These are phyloP conservation scores for Paedocypris sp. DNA, from an alignment of 2,113 vertebrate genomes.

Conservation along the genomic window DNA sequence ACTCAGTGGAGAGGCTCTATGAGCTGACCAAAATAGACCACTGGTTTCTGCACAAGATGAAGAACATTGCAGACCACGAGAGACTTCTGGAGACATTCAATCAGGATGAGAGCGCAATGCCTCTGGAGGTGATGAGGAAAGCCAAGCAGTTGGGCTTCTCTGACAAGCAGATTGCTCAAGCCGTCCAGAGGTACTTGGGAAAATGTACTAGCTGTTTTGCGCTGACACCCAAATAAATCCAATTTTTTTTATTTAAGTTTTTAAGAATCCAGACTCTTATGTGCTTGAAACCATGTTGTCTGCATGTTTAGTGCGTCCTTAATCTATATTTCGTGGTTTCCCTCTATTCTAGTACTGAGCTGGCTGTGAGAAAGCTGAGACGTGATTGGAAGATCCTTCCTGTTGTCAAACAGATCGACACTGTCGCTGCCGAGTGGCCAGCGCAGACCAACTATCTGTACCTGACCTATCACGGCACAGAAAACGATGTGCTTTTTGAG, in stretches of 20 bases:
- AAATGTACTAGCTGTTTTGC: too few species aligned
- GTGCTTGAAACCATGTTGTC: too few species aligned
- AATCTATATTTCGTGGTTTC: too few species aligned
- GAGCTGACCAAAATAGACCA: slow-evolving; percentile 90
- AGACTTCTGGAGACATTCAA: slow-evolving; percentile 70
- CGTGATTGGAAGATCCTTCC: slow-evolving; percentile 81
- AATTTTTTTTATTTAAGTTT: too few species aligned
- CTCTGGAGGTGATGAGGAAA: slow-evolving; percentile 63
- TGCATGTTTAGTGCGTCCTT: too few species aligned
- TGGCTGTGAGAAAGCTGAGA: slow-evolving; percentile 83
- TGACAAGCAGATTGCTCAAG: slow-evolving; percentile 87
- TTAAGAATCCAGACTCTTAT: not conserved
- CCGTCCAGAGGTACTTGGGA: slow-evolving; percentile 75
- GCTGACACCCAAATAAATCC: too few species aligned
- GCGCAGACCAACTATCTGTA: slow-evolving; percentile 94
- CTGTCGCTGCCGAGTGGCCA: slow-evolving; percentile 91
- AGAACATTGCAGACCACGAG: slow-evolving; percentile 75
- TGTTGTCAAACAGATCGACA: slow-evolving; percentile 92
- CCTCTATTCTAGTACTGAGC: slow-evolving; percentile 70
- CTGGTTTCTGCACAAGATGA: slow-evolving; percentile 97
- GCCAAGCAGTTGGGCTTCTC: slow-evolving; percentile 95
- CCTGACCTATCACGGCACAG: slow-evolving; percentile 79
- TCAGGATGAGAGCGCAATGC: slow-evolving; percentile 63
- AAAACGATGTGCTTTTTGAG: slow-evolving; percentile 72
- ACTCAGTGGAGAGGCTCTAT: slow-evolving; percentile 82